Evolutionary conservation across 2,797 vertebrate genomes (phyloP).

Genomic region (Acrossocheilus fasciatus): DNA sequence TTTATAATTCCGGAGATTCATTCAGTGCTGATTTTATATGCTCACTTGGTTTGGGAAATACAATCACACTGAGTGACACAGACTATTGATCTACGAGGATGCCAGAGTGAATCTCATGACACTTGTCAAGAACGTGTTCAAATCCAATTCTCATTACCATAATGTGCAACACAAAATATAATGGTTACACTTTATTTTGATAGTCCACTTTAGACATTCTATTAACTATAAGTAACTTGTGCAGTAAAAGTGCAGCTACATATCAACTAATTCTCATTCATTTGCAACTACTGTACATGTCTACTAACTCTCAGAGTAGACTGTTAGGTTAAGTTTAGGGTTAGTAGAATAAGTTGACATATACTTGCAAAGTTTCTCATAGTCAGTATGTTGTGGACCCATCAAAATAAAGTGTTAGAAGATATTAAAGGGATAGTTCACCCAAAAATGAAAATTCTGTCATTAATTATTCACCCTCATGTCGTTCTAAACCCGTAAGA

Average conservation of each 20-base stretch:
- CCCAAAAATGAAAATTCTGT: too few relatives aligned
- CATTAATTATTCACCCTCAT: too few relatives aligned
- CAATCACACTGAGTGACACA: constrained; percentile 32
- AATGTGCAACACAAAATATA: not conserved
- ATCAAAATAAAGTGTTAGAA: not conserved
- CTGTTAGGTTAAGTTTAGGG: not conserved
- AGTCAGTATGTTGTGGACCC: not conserved
- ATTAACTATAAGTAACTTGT: not conserved
- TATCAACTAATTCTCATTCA: not conserved
- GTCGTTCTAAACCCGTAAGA: too few relatives aligned
- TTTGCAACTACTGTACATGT: not conserved
- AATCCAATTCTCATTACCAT: not conserved
- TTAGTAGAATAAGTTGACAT: not conserved
- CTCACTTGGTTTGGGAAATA: constrained; percentile 34
- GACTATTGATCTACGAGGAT: constrained; percentile 7
- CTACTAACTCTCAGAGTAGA: not conserved
- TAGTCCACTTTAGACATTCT: not conserved
- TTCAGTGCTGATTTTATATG: constrained; percentile 38
- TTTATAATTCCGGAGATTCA: constrained; percentile 32
- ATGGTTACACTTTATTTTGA: not conserved
- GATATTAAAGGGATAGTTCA: not conserved
- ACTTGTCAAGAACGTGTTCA: not conserved
- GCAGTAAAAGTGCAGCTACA: too few relatives aligned
- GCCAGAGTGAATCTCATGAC: not conserved
- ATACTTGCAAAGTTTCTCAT: not conserved